Conservation (phyloP, 2,113 vertebrate genomes). For the Halcyon senegalensis region DNA sequence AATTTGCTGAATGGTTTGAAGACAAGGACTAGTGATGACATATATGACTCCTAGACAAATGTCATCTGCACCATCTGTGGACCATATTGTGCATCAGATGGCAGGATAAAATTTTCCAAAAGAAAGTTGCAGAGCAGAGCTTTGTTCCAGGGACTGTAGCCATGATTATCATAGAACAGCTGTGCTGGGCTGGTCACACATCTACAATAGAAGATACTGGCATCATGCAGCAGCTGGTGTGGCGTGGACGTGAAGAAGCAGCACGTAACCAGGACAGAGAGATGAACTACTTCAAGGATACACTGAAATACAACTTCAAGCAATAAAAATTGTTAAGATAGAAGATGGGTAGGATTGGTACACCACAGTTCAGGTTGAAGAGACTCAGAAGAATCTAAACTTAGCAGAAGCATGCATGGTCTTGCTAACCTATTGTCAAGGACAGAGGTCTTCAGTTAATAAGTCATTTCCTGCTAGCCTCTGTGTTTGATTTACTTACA, state of each 20-base stretch:
- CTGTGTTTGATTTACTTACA: neutral
- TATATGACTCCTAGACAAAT: slow-evolving; percentile 59
- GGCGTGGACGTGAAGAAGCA: neutral
- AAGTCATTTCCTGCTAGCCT: neutral
- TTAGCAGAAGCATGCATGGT: neutral
- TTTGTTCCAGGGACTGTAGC: slow-evolving; percentile 58
- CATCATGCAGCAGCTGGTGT: neutral
- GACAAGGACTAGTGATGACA: slow-evolving; percentile 34
- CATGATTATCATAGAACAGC: slow-evolving; percentile 42
- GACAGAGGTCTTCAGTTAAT: neutral
- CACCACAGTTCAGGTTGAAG: neutral
- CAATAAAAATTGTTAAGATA: neutral
- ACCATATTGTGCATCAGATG: slow-evolving; percentile 67
- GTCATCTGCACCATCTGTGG: slow-evolving; percentile 65
- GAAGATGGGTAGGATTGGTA: neutral
- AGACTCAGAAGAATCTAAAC: neutral
- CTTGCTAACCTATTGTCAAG: neutral
- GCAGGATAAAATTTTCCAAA: slow-evolving; percentile 47
- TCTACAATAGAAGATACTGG: neutral
- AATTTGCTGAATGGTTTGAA: slow-evolving; percentile 32
- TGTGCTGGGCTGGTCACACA: neutral
- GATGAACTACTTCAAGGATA: neutral
- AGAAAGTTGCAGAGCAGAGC: slow-evolving; percentile 37
- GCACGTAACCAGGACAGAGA: neutral
- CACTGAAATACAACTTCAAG: neutral